These are phyloP conservation scores for Willowsia nigromaculata DNA, from an alignment of 2,888 invertebrate species.

Conservation along the genomic window DNA sequence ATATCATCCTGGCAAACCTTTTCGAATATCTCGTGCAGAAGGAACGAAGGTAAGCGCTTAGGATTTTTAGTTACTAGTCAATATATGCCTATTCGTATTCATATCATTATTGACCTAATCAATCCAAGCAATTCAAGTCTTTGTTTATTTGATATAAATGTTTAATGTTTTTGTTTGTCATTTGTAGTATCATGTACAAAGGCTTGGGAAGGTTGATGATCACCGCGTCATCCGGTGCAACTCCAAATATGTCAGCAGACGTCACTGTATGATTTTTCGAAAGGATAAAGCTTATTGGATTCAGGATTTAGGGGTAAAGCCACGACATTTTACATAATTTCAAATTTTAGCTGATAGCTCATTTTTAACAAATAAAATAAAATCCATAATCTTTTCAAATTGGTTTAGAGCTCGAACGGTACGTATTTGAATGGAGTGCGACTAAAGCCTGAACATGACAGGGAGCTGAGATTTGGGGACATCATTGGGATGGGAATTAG, in stretches of 20 bases:
- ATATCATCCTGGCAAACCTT: background rate
- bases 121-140: no score
- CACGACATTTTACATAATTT: no score
- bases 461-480: conserved; percentile 72
- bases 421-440: conserved; percentile 67
- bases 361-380: background rate
- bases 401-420: conserved; percentile 73
- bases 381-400: background rate
- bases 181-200: background rate
- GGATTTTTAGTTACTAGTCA: background rate
- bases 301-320: conserved; percentile 64
- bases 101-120: background rate
- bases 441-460: conserved; percentile 2
- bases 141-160: background rate
- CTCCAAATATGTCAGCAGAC: conserved; percentile 61
- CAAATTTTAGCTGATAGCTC: no score
- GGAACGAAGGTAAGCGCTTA: conserved; percentile 51
- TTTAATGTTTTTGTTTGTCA: background rate
- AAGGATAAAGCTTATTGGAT: conserved; percentile 62
- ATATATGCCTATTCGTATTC: no score
- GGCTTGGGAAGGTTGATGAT: background rate
- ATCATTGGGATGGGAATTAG: conserved; percentile 71
- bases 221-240: conserved; percentile 22
- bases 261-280: conserved; percentile 61
- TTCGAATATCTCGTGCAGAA: background rate